Evolutionary conservation across 2,888 invertebrate genomes (phyloP), one percentile per base, ranked within the genome.

Genomic region (Anthoptus insignis): DNA sequence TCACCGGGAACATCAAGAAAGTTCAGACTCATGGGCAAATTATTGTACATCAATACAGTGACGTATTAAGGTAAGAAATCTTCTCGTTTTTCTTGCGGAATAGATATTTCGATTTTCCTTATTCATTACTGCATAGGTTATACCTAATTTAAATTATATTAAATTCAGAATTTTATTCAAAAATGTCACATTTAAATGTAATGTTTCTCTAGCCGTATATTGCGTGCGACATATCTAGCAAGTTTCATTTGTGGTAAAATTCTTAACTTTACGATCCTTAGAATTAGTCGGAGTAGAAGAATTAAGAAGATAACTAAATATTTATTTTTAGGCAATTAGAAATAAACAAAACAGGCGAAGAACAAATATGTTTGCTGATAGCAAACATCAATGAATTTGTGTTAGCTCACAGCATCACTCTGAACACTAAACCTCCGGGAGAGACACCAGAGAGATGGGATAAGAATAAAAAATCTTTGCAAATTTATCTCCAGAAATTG

Each of bases 381-480:
- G 94, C 94, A 3, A 94, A 94, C 72, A 94, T 95, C 57, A 94
- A 93, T 65, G 94, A 94, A 75, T 95, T 95, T 72, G 91, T 95
- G 1, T 79, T 93, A 47, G 91, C 94, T 5, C 94, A 94, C 70
- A 93, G 93, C 76, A 92, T 92, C 8, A 93, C 91, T 0, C 72
- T 92, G 2, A 93, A 91, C 73, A 93, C 90, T 0, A 93, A 89
- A 58, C 93, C 93, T 0, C 93, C 91, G 0, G 93, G 91, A 0
- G 94, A 93, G 73, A 89, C 91, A 0, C 93, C 91, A 0, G 93
- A 91, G 24, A 76, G 91, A 66, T 93, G 93, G 93, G 89, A 93
- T 77, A 93, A 87, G 74, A 93, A 93, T 29, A 93, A 93, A 77
- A 83, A 82, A 42, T 92, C 93, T 0, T 75, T 93, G 5, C 91